Evolutionary conservation across 1,140 invertebrate genomes (phyloP).

Genomic region (Platyura marginata): DNA sequence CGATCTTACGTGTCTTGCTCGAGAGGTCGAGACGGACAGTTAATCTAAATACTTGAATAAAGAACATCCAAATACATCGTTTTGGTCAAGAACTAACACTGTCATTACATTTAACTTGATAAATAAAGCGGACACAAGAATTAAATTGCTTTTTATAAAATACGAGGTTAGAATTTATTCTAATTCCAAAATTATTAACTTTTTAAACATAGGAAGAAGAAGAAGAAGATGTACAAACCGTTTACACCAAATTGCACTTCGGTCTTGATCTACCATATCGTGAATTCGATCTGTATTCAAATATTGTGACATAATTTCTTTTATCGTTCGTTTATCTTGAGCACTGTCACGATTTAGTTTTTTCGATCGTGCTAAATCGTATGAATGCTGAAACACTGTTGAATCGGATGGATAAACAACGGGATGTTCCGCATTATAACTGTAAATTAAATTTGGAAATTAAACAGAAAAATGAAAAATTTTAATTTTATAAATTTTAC

Average conservation of each 20-base stretch:
- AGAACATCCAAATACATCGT: too few species aligned
- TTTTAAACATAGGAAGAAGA: too few species aligned
- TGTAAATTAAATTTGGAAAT: constrained; percentile 23
- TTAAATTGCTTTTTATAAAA: too few species aligned
- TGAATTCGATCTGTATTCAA: constrained; percentile 54
- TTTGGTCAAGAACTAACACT: too few species aligned
- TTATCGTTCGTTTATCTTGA: constrained; percentile 9
- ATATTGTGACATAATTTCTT: constrained; percentile 12
- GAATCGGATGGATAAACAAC: constrained; percentile 54
- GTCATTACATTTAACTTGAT: too few species aligned
- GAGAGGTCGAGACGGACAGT: too few species aligned
- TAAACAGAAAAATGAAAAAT: constrained; percentile 1
- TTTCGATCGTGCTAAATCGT: constrained; percentile 13
- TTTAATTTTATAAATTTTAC: constrained; percentile 24
- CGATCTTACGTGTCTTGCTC: too few species aligned
- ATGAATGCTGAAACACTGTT: constrained; percentile 43
- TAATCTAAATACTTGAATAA: too few species aligned
- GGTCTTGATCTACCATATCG: constrained; percentile 76
- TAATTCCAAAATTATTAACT: too few species aligned
- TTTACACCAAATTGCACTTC: constrained; percentile 71
- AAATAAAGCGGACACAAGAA: too few species aligned
- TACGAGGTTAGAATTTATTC: too few species aligned
- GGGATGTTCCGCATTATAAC: constrained; percentile 44
- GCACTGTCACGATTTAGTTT: constrained; percentile 4
- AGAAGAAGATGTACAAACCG: constrained; percentile 27